Evolutionary conservation across 2,113 vertebrate species (phyloP).

Genomic region (Solea senegalensis): DNA sequence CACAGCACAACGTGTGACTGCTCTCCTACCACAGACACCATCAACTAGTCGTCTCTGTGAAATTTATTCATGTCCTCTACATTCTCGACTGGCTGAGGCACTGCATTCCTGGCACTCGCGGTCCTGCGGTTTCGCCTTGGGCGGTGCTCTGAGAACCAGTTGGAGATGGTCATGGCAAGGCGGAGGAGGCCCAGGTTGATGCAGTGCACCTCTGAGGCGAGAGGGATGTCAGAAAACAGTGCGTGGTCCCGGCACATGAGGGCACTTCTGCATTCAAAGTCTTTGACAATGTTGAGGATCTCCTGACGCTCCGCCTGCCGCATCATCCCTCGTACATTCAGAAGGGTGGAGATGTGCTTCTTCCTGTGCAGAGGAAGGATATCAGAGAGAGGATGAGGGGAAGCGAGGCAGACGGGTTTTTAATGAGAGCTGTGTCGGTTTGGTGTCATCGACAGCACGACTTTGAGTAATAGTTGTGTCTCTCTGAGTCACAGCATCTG

Average conservation of each 20-base stretch:
- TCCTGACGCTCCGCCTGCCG: slow-evolving; percentile 82
- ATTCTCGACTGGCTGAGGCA: slow-evolving; percentile 30
- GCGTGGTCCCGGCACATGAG: slow-evolving; percentile 72
- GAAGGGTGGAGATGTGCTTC: slow-evolving; percentile 86
- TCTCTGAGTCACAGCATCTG: slow-evolving; percentile 36
- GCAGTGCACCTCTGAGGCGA: slow-evolving; percentile 83
- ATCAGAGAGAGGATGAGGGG: slow-evolving; percentile 30
- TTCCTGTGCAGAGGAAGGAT: slow-evolving; percentile 75
- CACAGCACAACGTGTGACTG: slow-evolving; percentile 46
- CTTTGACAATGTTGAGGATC: slow-evolving; percentile 87
- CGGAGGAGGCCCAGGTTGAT: slow-evolving; percentile 80
- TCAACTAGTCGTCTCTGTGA: slow-evolving; percentile 67
- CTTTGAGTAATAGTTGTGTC: slow-evolving; percentile 20
- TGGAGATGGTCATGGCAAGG: slow-evolving; percentile 76
- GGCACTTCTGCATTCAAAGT: slow-evolving; percentile 77
- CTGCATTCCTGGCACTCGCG: neutral
- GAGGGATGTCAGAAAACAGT: slow-evolving; percentile 86
- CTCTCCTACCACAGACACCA: slow-evolving; percentile 35
- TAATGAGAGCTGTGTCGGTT: slow-evolving; percentile 24
- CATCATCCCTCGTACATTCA: slow-evolving; percentile 88
- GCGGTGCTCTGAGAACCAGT: slow-evolving; percentile 80
- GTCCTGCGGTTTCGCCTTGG: slow-evolving; percentile 37
- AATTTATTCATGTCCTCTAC: slow-evolving; percentile 50
- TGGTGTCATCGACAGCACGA: slow-evolving; percentile 21
- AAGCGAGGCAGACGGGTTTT: slow-evolving; percentile 19